A percentile compares a stretch with the other conserved stretches of the same genome.
These are phyloP conservation scores for Micronycteris hirsuta DNA, from an alignment of 2,113 vertebrate genomes.

Conservation along the genomic window DNA sequence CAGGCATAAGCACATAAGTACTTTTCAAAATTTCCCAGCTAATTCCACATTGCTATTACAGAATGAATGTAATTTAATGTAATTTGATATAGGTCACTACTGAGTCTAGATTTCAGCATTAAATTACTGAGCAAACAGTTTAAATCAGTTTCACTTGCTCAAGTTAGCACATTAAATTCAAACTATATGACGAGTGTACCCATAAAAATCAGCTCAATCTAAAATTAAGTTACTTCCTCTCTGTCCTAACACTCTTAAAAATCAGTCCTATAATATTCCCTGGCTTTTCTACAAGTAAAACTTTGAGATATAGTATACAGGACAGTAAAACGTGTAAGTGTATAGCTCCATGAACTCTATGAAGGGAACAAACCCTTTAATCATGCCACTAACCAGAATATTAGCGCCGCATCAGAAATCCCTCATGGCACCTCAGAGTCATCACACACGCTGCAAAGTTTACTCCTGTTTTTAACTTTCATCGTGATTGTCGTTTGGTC, in stretches of 20 bases:
- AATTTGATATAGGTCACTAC: background rate
- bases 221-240: background rate
- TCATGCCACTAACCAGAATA: background rate
- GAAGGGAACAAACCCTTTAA: background rate
- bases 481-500: background rate
- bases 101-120: background rate
- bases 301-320: background rate
- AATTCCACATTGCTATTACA: background rate
- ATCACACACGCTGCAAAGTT: background rate
- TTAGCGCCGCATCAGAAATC: background rate
- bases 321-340: background rate
- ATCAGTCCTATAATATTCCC: background rate
- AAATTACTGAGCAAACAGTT: background rate
- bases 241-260: background rate
- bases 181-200: background rate
- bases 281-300: background rate
- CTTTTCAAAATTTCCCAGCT: background rate
- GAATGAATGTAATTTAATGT: background rate
- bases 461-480: background rate
- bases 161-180: background rate
- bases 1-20: background rate
- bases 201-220: background rate
- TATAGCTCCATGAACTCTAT: background rate
- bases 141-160: background rate
- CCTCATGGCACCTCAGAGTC: background rate